Evolutionary conservation across 2,888 invertebrate genomes (phyloP).

Genomic region (Lasius platythorax): DNA sequence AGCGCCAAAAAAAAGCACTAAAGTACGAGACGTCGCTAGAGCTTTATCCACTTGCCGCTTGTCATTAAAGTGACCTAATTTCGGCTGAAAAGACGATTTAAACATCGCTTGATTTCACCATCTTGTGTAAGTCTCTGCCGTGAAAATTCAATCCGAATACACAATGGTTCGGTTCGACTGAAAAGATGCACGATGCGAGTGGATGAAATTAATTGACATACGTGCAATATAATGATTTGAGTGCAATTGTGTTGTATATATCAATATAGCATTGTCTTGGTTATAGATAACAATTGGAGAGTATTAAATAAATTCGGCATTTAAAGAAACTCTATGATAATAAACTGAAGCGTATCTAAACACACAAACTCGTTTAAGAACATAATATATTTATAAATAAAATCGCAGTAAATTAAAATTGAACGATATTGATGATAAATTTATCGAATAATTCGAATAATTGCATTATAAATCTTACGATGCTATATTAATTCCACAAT

Average conservation of each 20-base stretch:
- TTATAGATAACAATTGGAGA: not conserved
- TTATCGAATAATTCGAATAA: not conserved
- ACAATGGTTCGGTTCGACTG: not conserved
- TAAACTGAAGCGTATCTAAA: not conserved
- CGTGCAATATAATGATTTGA: not conserved
- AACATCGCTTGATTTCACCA: conserved; percentile 25
- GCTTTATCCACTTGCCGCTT: conserved; percentile 49
- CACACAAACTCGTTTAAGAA: not conserved
- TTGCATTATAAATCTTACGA: not conserved
- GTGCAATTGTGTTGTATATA: not conserved
- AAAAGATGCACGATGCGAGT: not conserved
- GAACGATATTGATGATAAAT: not conserved
- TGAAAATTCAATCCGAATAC: not conserved
- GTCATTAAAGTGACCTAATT: conserved; percentile 57
- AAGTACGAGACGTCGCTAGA: conserved; percentile 45
- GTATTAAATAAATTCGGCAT: not conserved
- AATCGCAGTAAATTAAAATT: not conserved
- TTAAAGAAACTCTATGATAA: not conserved
- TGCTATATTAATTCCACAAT: not conserved
- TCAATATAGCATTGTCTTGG: not conserved
- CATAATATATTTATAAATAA: not conserved
- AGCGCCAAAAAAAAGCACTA: conserved; percentile 18
- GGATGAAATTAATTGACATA: conserved; percentile 24
- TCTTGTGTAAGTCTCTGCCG: conserved; percentile 14
- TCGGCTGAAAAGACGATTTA: conserved; percentile 47